phyloP scores from a whole-genome alignment of 2,113 vertebrate genomes.

The Sorex fumeus region DNA sequence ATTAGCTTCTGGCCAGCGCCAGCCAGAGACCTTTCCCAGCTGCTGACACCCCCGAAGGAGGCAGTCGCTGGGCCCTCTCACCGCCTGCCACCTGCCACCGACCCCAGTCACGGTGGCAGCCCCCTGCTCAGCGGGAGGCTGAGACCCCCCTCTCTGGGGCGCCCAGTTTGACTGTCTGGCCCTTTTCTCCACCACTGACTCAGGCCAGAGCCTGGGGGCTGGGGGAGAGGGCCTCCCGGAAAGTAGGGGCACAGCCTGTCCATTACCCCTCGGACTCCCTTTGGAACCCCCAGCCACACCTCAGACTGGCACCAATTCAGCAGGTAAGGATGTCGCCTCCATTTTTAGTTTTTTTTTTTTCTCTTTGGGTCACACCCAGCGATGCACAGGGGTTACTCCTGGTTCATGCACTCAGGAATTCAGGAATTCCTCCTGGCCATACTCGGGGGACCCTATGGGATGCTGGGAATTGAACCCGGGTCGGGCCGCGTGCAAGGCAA shows the following conservation, averaged over 20 bases:
- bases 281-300: neutral
- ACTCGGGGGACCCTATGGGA: too few relatives aligned
- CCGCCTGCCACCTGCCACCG: slow-evolving; percentile 46
- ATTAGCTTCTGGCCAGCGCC: slow-evolving; percentile 18
- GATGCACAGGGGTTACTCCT: too few relatives aligned
- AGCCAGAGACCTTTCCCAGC: neutral
- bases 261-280: too few relatives aligned
- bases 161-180: too few relatives aligned
- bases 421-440: too few relatives aligned
- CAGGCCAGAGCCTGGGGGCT: neutral
- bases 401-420: too few relatives aligned
- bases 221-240: neutral
- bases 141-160: too few relatives aligned
- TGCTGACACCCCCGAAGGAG: neutral
- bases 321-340: neutral
- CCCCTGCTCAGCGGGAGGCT: neutral
- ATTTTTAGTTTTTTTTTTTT: too few relatives aligned
- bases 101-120: neutral
- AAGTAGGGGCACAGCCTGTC: neutral
- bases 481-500: too few relatives aligned
- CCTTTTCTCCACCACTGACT: too few relatives aligned
- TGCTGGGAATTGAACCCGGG: too few relatives aligned
- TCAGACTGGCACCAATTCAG: neutral
- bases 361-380: too few relatives aligned
- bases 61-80: neutral